Percentiles rank a stretch among this genome's conserved stretches.
Evolutionary conservation across 2,113 vertebrate species (phyloP).

Genomic region (Clupea harengus): DNA sequence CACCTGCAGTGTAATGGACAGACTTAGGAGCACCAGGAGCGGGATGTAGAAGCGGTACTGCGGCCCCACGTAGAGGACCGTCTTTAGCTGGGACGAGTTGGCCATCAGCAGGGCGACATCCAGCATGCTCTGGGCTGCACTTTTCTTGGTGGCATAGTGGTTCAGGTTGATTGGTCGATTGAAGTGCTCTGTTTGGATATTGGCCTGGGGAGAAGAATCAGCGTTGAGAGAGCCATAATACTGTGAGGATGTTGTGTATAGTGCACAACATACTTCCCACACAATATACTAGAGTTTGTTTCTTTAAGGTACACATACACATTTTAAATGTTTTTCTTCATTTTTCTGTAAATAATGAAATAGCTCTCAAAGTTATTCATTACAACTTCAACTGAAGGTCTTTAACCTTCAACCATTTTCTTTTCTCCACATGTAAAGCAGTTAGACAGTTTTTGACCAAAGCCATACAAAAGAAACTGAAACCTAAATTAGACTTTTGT

Average conservation of each 20-base stretch:
- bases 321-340: neutral
- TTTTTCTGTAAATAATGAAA: neutral
- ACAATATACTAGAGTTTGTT: no score
- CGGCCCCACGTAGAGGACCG: constrained; percentile 79
- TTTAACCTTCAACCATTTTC: neutral
- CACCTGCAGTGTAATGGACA: constrained; percentile 82
- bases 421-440: neutral
- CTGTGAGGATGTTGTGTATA: neutral
- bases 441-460: neutral
- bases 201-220: constrained; percentile 21
- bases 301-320: no score
- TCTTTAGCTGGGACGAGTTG: constrained; percentile 89
- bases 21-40: constrained; percentile 77
- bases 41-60: constrained; percentile 77
- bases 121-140: constrained; percentile 86
- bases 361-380: neutral
- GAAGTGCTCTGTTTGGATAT: constrained; percentile 33
- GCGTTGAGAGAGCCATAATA: neutral
- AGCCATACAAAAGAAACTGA: no score
- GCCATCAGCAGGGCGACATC: constrained; percentile 89
- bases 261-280: no score
- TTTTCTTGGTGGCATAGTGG: constrained; percentile 91
- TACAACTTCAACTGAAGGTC: neutral
- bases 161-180: constrained; percentile 76
- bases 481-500: no score